Base-by-base conservation (phyloP, 2,797 vertebrate species). In the Galago senegalensis region DNA sequence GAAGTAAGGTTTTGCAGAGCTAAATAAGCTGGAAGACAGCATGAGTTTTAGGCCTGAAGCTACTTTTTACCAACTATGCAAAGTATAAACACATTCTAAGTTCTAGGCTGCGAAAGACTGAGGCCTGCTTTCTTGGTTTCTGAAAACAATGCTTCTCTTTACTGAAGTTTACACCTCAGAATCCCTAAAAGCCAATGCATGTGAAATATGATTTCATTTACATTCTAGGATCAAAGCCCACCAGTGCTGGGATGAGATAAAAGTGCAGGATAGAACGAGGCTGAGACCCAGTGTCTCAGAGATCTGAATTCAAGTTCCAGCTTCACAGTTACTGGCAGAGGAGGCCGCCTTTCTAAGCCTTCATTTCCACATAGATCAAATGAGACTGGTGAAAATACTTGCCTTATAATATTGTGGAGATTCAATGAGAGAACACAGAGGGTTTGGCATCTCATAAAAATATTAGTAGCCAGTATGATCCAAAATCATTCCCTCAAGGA, bases 111-210 rank as follows among this genome's bases (percentile, higher is more conserved):
- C 11, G 37, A 76, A 3, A 1, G 76, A 80, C 81, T 37, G 2
- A 8, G 18, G 27, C 18, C 16, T 9, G 14, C 86, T 77, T 8
- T 17, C 76, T 81, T n/a, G 37, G 76, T 56, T 85, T 77, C 92
- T 16, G 43, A 76, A 91, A 91, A 79, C 25, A n/a, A 23, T 34
- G 81, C 65, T 96, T 88, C 12, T 49, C 58, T 84, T 88, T 82
- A 53, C 37, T 87, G 73, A 94, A 76, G 29, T 67, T 83, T 73
- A 63, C 40, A 43, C 25, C 34, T 37, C 31, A 80, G 70, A 63
- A 67, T 81, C 86, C 81, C 43, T 37, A 37, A 96, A 79, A 95
- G 93, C 65, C 65, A 61, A 23, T 2, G 27, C 61, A n/a, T 63
- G 56, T n/a, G 67, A 85, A 92, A 82, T 46, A 34, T 6, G 8